These are phyloP conservation scores for Drosophila melanica DNA, from an alignment of 1,140 invertebrate genomes.

Conservation along the genomic window DNA sequence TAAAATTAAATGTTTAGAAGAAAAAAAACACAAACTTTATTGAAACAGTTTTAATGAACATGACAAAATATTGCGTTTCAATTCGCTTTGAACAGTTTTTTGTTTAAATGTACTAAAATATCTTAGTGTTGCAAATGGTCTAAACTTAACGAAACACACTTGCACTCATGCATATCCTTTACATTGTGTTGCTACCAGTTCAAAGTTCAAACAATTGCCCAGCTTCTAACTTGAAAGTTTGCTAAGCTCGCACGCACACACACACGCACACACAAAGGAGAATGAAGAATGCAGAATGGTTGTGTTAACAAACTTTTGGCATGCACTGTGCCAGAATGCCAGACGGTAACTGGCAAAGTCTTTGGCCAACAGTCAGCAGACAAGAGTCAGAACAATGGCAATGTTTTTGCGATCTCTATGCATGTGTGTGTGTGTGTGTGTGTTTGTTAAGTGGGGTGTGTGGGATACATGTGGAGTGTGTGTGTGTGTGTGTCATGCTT, in stretches of 20 bases:
- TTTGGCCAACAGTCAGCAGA: conserved; percentile 25
- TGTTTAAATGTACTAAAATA: neutral
- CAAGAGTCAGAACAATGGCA: conserved; percentile 59
- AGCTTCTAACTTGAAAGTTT: conserved; percentile 42
- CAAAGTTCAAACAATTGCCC: conserved; percentile 65
- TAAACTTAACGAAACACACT: neutral
- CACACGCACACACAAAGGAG: neutral
- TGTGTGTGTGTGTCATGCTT: conserved; percentile 31
- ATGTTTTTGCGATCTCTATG: conserved; percentile 29
- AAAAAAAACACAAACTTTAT: too few species aligned
- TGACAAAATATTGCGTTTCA: too few species aligned
- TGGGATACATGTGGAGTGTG: neutral
- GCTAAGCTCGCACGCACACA: conserved; percentile 48
- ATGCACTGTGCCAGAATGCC: conserved; percentile 53
- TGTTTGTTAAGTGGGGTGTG: neutral
- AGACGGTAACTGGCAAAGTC: conserved; percentile 36
- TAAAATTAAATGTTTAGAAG: too few species aligned
- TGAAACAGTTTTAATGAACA: too few species aligned
- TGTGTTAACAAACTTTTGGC: conserved; percentile 61
- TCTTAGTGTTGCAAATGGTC: neutral
- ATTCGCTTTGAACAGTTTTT: too few species aligned
- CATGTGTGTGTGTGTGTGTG: conserved; percentile 6
- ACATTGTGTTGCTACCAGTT: conserved; percentile 13
- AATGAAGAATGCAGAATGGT: conserved; percentile 12
- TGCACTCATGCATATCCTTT: conserved; percentile 5